Base-by-base conservation (phyloP, 2,888 invertebrate genomes). In the Spodoptera picta region DNA sequence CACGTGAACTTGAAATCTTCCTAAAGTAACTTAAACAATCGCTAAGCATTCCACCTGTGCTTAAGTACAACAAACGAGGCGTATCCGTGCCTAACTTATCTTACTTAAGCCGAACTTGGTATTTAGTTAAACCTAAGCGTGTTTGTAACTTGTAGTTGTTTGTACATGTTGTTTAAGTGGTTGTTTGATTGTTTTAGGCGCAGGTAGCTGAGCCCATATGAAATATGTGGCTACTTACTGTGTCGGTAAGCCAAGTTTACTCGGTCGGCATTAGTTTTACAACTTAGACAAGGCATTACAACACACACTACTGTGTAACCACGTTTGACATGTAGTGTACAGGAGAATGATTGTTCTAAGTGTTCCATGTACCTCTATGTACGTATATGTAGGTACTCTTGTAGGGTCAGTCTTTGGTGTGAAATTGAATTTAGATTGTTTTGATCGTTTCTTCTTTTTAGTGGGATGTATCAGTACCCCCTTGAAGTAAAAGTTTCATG, bases 101-200 rank as follows among this genome's bases (percentile, higher is more conserved):
- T 91, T 85, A 91, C 88, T 90, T 91, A 91, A 92, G 92, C 91
- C 88, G 77, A 86, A 90, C 88, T 90, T 87, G 84, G 92, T 92
- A 90, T 93, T 92, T 92, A 92, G 92, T 92, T 92, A 93, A 92
- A 89, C 86, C 92, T 88, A 90, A 92, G 85, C 86, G 81, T 74
- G 72, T 71, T 73, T 84, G 84, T 85, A 87, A 85, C 78, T 85
- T 87, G 83, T 83, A 80, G 80, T 80, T 88, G 86, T 87, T 83
- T 84, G 80, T 77, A 69, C 80, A 70, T 72, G 77, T 79, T 83
- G 85, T 84, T 84, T 83, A 85, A 90, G 91, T 90, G 89, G 88
- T 69, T 90, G 88, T 92, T 91, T 93, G 92, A 93, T 93, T 93
- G 93, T 92, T 92, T 92, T 92, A 93, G 92, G 92, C 92, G 85